Percentiles rank a stretch among this genome's conserved stretches.
Evolutionary conservation across 1,140 invertebrate genomes (phyloP).

Genomic region (Hormaphis cornu): DNA sequence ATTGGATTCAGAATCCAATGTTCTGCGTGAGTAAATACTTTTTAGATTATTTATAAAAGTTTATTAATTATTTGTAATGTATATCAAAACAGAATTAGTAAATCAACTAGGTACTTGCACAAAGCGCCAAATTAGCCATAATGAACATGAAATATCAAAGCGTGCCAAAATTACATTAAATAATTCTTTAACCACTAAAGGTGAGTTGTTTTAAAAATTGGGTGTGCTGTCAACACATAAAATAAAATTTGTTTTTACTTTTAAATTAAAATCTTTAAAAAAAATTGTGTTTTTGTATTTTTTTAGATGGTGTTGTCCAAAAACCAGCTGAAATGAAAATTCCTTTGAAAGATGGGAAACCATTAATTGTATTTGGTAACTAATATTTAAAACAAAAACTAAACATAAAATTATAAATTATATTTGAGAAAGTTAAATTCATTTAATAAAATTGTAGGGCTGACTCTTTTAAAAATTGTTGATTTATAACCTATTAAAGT

Average conservation of each 20-base stretch:
- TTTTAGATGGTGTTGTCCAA: not conserved
- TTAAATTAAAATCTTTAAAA: too few species aligned
- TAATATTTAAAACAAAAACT: not conserved
- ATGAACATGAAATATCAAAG: slow-evolving; percentile 3
- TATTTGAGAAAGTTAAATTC: too few species aligned
- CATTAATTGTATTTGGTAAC: not conserved
- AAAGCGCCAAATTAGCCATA: not conserved
- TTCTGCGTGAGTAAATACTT: not conserved
- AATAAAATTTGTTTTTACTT: too few species aligned
- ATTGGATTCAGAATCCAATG: not conserved
- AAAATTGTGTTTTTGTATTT: not conserved
- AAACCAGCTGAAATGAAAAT: not conserved
- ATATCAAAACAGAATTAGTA: not conserved
- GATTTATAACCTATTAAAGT: too few species aligned
- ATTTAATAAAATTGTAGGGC: too few species aligned
- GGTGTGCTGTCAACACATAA: too few species aligned
- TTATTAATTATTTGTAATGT: not conserved
- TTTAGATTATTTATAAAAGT: not conserved
- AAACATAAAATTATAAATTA: too few species aligned
- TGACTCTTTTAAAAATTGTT: too few species aligned
- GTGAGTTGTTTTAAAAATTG: not conserved
- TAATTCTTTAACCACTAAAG: not conserved
- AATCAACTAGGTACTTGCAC: not conserved
- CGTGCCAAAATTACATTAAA: not conserved
- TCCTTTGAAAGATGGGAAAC: not conserved